These are phyloP conservation scores for Petrosia ficiformis DNA, from an alignment of 37 sponge, comb jelly and placozoan species.

Conservation along the genomic window DNA sequence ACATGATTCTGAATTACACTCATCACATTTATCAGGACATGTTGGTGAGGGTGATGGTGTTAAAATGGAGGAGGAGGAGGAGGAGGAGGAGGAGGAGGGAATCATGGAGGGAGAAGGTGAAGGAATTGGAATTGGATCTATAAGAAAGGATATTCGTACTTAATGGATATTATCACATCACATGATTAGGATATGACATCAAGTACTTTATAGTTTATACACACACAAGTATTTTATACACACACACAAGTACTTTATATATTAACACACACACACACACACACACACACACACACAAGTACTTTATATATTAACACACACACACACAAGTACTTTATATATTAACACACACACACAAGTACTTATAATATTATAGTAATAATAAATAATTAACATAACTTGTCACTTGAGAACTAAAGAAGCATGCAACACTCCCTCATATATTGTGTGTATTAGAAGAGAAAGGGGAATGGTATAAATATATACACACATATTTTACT, in stretches of 20 bases:
- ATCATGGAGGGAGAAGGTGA: conserved; percentile 6
- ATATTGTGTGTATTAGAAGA: no score
- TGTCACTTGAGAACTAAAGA: no score
- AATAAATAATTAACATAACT: neutral
- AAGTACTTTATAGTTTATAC: neutral
- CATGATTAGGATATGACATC: neutral
- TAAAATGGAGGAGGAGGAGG: neutral
- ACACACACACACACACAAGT: no score
- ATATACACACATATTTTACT: no score
- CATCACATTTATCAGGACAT: neutral
- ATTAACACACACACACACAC: no score
- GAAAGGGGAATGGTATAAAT: no score
- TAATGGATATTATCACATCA: neutral
- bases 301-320: no score
- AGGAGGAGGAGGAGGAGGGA: neutral
- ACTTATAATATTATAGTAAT: neutral
- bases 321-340: no score
- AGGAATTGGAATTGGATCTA: neutral
- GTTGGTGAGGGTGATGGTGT: neutral
- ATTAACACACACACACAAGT: no score
- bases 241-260: no score
- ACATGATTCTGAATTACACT: neutral
- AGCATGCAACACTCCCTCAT: no score
- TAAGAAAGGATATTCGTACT: neutral
- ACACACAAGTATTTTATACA: no score